Percentiles rank a stretch among this genome's conserved stretches.
phyloP scores from a whole-genome alignment of 1,140 invertebrate genomes.

The Olivierus martensii region DNA sequence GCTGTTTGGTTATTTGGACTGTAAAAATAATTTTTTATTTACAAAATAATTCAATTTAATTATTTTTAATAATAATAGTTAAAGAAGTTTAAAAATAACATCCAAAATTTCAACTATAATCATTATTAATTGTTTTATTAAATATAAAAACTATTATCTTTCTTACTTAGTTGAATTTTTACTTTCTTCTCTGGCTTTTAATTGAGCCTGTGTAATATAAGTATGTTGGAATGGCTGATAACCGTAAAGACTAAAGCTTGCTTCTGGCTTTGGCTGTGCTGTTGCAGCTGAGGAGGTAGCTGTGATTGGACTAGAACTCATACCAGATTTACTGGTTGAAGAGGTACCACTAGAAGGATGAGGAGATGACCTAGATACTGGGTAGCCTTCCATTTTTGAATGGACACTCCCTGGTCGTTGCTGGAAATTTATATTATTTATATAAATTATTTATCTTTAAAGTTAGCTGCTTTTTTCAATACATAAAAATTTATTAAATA shows the following conservation, averaged over 20 bases:
- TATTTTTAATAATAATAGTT: neutral
- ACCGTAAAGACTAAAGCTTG: constrained; percentile 53
- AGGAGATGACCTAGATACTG: neutral
- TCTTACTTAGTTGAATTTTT: constrained; percentile 6
- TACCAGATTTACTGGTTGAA: constrained; percentile 1
- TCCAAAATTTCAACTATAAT: neutral
- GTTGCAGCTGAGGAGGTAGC: neutral
- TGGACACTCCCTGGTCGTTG: neutral
- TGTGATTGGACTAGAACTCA: constrained; percentile 10
- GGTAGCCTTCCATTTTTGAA: neutral
- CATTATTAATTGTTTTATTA: neutral
- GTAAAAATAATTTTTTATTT: neutral
- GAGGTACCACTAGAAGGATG: neutral
- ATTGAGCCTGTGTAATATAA: constrained; percentile 35
- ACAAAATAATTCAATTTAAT: neutral
- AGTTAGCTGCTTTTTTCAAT: neutral
- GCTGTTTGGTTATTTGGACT: neutral
- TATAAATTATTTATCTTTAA: neutral
- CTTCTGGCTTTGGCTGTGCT: constrained; percentile 49
- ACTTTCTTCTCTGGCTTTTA: constrained; percentile 22
- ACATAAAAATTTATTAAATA: neutral
- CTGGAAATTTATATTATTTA: neutral
- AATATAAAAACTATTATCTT: neutral
- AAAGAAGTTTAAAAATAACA: neutral
- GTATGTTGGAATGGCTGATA: constrained; percentile 48